phyloP scores from a whole-genome alignment of 2,888 invertebrate genomes.

The Galeopsomyia nigrocyanea region DNA sequence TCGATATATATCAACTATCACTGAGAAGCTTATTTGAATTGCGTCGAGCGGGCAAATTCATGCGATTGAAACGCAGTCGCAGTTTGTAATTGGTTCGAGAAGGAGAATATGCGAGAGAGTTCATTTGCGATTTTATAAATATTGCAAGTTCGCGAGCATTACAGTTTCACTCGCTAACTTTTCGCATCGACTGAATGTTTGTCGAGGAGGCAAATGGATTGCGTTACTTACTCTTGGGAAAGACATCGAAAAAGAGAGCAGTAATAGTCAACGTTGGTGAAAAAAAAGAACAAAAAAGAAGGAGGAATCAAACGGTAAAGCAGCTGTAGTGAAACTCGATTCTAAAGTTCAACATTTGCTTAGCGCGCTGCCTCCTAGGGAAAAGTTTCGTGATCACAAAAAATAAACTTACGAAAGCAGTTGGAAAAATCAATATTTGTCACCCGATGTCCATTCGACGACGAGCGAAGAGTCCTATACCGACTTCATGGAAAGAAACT shows the following conservation, averaged over 20 bases:
- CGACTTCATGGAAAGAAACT: neutral
- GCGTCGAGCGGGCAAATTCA: no score
- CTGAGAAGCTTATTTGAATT: no score
- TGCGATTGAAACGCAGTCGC: no score
- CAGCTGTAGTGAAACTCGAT: constrained; percentile 22
- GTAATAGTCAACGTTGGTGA: constrained; percentile 6
- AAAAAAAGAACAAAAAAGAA: constrained; percentile 30
- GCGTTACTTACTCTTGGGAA: neutral
- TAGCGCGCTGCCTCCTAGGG: constrained; percentile 13
- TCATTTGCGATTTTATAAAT: neutral
- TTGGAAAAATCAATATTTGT: constrained; percentile 36
- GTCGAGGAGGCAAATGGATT: no score
- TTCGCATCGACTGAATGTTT: no score
- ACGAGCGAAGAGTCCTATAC: neutral
- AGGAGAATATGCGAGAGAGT: neutral
- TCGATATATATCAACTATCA: neutral
- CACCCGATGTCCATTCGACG: constrained; percentile 1
- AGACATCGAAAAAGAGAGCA: neutral
- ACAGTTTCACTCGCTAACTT: neutral
- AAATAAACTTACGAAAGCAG: constrained; percentile 22
- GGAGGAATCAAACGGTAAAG: constrained; percentile 12
- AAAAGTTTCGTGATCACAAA: constrained; percentile 27
- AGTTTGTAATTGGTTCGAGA: no score
- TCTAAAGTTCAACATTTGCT: constrained; percentile 33
- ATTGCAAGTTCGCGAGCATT: neutral